These are phyloP conservation scores for Machaerirhynchus nigripectus DNA, from an alignment of 2,113 vertebrate genomes.

Conservation along the genomic window DNA sequence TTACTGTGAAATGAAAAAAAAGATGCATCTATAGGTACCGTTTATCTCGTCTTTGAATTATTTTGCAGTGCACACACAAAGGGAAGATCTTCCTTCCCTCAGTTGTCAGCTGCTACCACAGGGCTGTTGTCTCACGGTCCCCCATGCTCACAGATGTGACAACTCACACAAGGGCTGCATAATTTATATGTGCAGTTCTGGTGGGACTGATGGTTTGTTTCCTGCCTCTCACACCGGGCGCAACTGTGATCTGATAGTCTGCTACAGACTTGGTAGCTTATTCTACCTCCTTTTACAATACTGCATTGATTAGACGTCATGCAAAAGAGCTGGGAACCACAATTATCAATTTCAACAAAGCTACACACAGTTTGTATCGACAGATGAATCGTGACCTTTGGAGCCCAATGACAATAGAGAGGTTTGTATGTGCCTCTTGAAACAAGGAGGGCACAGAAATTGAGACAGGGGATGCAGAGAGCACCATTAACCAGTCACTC, in stretches of 20 bases:
- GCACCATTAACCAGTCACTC: background rate
- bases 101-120: background rate
- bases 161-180: background rate
- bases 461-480: background rate
- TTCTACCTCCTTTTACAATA: background rate
- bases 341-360: background rate
- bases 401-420: background rate
- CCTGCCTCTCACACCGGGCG: background rate
- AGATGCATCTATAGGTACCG: background rate
- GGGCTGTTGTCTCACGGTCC: background rate
- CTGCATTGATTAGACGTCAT: background rate
- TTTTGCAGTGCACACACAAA: background rate
- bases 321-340: background rate
- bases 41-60: background rate
- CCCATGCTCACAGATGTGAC: rapidly evolving
- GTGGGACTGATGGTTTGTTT: background rate
- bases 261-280: background rate
- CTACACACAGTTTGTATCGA: background rate
- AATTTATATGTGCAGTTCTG: background rate
- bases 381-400: background rate
- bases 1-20: background rate
- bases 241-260: background rate
- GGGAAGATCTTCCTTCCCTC: background rate
- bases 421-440: background rate
- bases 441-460: background rate